phyloP scores from a whole-genome alignment of 92 coral and sea anemone genomes.

The Epizoanthus illoricatus region DNA sequence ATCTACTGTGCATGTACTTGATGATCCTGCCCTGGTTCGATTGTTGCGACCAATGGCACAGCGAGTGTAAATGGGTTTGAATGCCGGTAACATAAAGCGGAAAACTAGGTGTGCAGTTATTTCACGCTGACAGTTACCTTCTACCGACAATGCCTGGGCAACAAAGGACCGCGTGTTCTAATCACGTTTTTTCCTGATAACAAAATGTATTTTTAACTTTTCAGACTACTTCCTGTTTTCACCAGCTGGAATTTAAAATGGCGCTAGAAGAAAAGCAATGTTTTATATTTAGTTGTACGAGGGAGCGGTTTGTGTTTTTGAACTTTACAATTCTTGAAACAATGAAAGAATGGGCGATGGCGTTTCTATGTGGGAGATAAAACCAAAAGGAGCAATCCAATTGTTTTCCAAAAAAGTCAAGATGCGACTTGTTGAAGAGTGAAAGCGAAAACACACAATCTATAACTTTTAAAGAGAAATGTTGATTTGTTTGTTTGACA shows the following conservation, averaged over 20 bases:
- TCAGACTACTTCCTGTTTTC: background rate
- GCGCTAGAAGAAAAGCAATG: background rate
- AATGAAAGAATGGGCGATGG: background rate
- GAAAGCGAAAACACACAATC: constrained; percentile 3
- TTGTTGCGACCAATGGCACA: background rate
- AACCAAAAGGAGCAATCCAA: background rate
- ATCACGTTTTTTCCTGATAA: constrained; percentile 9
- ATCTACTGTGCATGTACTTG: constrained; percentile 3
- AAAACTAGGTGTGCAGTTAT: constrained; percentile 1
- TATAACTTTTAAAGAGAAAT: background rate
- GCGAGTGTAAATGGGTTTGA: background rate
- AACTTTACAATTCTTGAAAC: background rate
- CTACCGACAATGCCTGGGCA: background rate
- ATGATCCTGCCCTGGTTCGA: background rate
- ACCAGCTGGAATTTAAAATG: background rate
- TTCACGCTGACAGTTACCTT: background rate
- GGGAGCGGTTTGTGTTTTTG: too few relatives aligned
- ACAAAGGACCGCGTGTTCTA: constrained; percentile 29
- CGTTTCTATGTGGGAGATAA: constrained; percentile 9
- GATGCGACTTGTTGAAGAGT: background rate
- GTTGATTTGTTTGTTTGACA: constrained; percentile 9
- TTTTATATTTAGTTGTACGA: too few relatives aligned
- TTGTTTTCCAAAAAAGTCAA: background rate
- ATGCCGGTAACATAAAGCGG: constrained; percentile 19
- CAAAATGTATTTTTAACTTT: constrained; percentile 7